Base-by-base conservation (phyloP, 2,113 vertebrate species). In the Pleuronectes platessa region DNA sequence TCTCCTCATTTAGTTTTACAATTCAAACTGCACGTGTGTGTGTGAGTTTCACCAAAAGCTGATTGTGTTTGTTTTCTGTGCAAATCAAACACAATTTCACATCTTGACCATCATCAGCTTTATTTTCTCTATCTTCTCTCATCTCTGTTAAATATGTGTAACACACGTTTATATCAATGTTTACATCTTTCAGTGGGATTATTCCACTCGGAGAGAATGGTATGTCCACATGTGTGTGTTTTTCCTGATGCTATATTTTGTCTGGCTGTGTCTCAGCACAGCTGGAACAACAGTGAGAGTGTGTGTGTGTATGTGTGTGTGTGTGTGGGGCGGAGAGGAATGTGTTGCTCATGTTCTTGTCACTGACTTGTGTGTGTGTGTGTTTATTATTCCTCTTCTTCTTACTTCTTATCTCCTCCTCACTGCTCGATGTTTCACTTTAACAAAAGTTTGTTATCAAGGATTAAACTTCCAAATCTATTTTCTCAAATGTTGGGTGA, bases 311-410 rank as follows among this genome's bases (percentile, higher is more conserved):
- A 80, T 79, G 27, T 47, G 47, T 40, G 37, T 40, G 37, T 40
- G 40, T 42, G 40, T 42, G 66, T 61, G 79, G 23, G 61, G 47
- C 42, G 61, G 72, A 71, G 66, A 64, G 12, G 40, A 82, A 86
- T 86, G 82, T 81, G 82, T 81, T 84, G 79, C 74, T 81, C 78
- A 64, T 87, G 85, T 87, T 42, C 71, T 71, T 83, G 79, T 85
- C 84, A 55, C 54, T 59, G 18, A 80, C 3, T 23, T 53, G 53
- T 14, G 51, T 55, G 47, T 66, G 60, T 14, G 42, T 64, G 71
- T 55, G n/a, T n/a, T 54, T 7, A 31, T 31, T 31, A 31, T 31
- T 31, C 31, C 31, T 31, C 31, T 1, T 7, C 31, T 31, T 31
- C 6, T 31, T 31, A 31, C 20, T 12, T 53, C 20, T 53, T n/a